These are phyloP conservation scores for Tetraodon nigroviridis DNA, from an alignment of 2,113 vertebrate genomes.

Conservation along the genomic window DNA sequence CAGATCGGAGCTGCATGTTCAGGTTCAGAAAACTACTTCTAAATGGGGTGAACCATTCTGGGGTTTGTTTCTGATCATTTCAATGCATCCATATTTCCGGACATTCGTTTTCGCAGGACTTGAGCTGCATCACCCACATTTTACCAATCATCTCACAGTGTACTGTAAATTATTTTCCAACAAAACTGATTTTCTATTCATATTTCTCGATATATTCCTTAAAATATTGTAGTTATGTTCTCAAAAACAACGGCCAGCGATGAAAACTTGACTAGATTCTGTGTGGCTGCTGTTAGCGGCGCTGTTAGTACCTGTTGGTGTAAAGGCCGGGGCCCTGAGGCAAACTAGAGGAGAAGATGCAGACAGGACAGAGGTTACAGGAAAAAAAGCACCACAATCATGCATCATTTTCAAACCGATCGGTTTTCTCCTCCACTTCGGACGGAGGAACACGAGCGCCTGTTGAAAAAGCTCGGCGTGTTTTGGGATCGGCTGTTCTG, in stretches of 20 bases:
- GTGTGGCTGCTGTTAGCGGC: constrained; percentile 22
- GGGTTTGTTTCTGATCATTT: too few relatives aligned
- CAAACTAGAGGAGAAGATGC: constrained; percentile 79
- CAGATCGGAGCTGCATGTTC: background rate
- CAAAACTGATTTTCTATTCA: background rate
- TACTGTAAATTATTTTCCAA: background rate
- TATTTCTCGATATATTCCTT: background rate
- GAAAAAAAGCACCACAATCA: constrained; percentile 36
- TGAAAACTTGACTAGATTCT: background rate
- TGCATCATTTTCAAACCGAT: constrained; percentile 3
- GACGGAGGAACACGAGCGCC: too few relatives aligned
- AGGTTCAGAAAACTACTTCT: too few relatives aligned
- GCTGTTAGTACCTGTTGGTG: constrained; percentile 85
- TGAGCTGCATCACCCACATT: too few relatives aligned
- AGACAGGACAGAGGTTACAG: constrained; percentile 61
- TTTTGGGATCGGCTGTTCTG: too few relatives aligned
- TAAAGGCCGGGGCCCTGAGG: constrained; percentile 82
- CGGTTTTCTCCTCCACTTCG: too few relatives aligned
- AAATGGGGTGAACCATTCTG: too few relatives aligned
- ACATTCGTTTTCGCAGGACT: too few relatives aligned
- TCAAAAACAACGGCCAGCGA: background rate
- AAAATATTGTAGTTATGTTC: too few relatives aligned
- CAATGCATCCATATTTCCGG: too few relatives aligned
- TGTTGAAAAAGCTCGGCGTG: too few relatives aligned
- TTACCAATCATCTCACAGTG: too few relatives aligned